phyloP scores from a whole-genome alignment of 2,888 invertebrate species.

The Conistra vaccinii region DNA sequence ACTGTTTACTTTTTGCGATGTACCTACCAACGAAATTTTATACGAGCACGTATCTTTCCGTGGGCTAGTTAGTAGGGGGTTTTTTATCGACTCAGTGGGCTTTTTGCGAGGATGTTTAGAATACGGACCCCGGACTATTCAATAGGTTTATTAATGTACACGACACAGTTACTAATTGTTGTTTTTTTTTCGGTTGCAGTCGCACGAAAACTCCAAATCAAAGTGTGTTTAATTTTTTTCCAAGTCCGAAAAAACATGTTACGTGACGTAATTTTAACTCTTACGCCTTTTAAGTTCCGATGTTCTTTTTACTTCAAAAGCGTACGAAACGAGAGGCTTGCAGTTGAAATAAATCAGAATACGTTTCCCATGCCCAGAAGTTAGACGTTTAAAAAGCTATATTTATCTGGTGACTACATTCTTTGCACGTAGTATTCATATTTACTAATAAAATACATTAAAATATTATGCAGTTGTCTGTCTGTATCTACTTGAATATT shows the following conservation, averaged over 20 bases:
- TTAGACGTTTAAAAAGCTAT: constrained; percentile 1
- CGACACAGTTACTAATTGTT: constrained; percentile 62
- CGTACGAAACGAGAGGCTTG: constrained; percentile 24
- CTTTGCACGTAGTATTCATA: constrained; percentile 7
- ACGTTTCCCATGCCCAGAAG: background rate
- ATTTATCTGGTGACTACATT: constrained; percentile 20
- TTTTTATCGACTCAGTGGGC: constrained; percentile 41
- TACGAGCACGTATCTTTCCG: constrained; percentile 47
- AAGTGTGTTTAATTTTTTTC: constrained; percentile 50
- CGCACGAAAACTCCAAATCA: constrained; percentile 34
- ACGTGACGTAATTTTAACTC: constrained; percentile 62
- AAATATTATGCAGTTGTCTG: constrained; percentile 23
- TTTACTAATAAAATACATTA: constrained; percentile 26
- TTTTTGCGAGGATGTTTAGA: constrained; percentile 50
- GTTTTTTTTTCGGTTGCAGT: constrained; percentile 46
- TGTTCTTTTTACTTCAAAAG: constrained; percentile 40
- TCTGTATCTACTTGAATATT: constrained; percentile 34
- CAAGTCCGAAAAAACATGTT: constrained; percentile 34
- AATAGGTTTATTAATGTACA: constrained; percentile 46
- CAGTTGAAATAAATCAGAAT: constrained; percentile 31
- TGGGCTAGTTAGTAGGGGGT: constrained; percentile 31
- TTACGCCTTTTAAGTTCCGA: constrained; percentile 26
- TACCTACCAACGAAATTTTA: constrained; percentile 37
- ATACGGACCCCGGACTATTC: constrained; percentile 35
- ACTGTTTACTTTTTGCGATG: constrained; percentile 52